A percentile compares a stretch with the other conserved stretches of the same genome.
Conservation (phyloP, 2,888 invertebrate species). For the Tachina fera region DNA sequence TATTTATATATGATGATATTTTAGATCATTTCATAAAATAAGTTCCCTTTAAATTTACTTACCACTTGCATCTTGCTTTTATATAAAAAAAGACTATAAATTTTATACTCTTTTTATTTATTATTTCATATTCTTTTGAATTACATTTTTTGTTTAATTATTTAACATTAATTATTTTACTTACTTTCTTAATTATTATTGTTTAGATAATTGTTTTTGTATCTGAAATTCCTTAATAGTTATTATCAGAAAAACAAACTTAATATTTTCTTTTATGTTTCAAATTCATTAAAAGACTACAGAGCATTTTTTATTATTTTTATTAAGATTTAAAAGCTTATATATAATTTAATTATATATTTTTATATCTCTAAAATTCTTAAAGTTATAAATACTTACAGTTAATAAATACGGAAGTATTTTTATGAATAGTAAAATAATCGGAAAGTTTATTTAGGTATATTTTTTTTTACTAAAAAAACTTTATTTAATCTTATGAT, state of each 20-base stretch:
- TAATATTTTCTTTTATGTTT: constrained; percentile 54
- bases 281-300: constrained; percentile 28
- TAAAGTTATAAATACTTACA: constrained; percentile 36
- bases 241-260: constrained; percentile 59
- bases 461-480: constrained; percentile 7
- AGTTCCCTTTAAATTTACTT: too few relatives aligned
- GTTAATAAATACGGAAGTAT: constrained; percentile 29
- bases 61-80: background rate
- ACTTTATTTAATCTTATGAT: background rate
- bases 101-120: constrained; percentile 31
- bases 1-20: too few relatives aligned
- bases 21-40: too few relatives aligned
- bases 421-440: constrained; percentile 18
- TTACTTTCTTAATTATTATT: constrained; percentile 4
- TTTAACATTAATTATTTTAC: constrained; percentile 46
- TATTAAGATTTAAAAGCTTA: constrained; percentile 24
- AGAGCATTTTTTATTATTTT: constrained; percentile 25
- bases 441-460: background rate
- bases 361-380: constrained; percentile 24
- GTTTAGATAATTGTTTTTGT: constrained; percentile 11
- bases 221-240: constrained; percentile 9
- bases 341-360: background rate
- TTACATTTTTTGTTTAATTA: constrained; percentile 12
- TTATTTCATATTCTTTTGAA: constrained; percentile 25
- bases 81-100: background rate